Percentiles rank a stretch among this genome's conserved stretches.
phyloP scores from a whole-genome alignment of 2,888 invertebrate species.

The Drosophila niveifrons region DNA sequence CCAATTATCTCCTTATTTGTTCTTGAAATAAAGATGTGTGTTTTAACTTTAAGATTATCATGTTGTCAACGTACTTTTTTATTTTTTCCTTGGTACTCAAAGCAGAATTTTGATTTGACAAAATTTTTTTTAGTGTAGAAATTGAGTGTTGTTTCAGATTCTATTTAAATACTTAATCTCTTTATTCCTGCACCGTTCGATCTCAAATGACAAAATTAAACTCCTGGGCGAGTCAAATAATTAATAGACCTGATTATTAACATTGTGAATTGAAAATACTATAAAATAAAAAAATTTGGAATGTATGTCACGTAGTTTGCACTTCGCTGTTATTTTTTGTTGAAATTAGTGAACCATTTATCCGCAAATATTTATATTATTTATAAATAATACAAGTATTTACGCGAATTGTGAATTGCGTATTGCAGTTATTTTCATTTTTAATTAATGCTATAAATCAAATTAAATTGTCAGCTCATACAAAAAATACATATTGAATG shows the following conservation, averaged over 20 bases:
- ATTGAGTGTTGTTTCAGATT: too few relatives aligned
- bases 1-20: too few relatives aligned
- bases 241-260: slow-evolving; percentile 33
- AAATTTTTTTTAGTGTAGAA: too few relatives aligned
- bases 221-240: slow-evolving; percentile 14
- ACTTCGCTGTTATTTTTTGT: slow-evolving; percentile 17
- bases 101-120: too few relatives aligned
- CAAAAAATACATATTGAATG: slow-evolving; percentile 13
- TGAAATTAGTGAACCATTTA: slow-evolving; percentile 50
- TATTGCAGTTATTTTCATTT: slow-evolving; percentile 25
- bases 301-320: slow-evolving; percentile 28
- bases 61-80: too few relatives aligned
- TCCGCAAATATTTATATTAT: slow-evolving; percentile 52
- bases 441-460: slow-evolving; percentile 58
- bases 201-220: background rate
- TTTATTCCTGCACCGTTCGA: background rate
- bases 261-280: background rate
- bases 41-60: too few relatives aligned
- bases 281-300: slow-evolving; percentile 20
- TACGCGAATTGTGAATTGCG: background rate
- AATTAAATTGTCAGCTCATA: slow-evolving; percentile 32
- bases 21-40: too few relatives aligned
- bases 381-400: slow-evolving; percentile 20
- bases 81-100: too few relatives aligned
- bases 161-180: too few relatives aligned